Percentiles rank a stretch among this genome's conserved stretches.
Conservation (phyloP, 2,888 invertebrate genomes). For the Iselma pallidipennis region DNA sequence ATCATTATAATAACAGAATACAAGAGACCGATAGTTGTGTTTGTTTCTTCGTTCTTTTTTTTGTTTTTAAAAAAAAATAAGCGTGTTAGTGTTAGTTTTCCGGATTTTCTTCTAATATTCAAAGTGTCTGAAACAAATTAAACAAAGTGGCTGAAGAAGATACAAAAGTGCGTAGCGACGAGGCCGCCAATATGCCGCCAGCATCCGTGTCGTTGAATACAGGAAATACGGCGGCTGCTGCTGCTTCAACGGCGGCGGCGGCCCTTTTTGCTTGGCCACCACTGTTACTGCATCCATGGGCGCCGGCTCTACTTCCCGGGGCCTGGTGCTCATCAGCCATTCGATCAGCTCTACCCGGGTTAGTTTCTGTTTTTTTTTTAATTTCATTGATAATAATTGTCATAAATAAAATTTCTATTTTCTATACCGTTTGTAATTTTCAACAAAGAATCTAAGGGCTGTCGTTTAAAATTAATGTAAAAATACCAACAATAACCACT, state of each 20-base stretch:
- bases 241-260: slow-evolving; percentile 48
- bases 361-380: slow-evolving; percentile 51
- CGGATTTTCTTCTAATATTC: slow-evolving; percentile 11
- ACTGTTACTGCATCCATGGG: slow-evolving; percentile 75
- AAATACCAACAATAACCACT: slow-evolving; percentile 12
- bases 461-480: slow-evolving; percentile 3
- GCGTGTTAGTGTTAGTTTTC: slow-evolving; percentile 11
- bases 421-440: neutral
- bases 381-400: neutral
- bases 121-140: slow-evolving; percentile 8
- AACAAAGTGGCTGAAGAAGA: slow-evolving; percentile 53
- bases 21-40: too few relatives aligned
- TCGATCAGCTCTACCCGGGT: slow-evolving; percentile 76
- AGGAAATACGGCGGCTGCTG: slow-evolving; percentile 29
- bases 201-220: slow-evolving; percentile 28
- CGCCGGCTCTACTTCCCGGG: slow-evolving; percentile 69
- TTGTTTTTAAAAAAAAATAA: neutral
- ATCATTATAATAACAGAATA: neutral
- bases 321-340: slow-evolving; percentile 69
- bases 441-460: neutral
- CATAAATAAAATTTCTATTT: neutral
- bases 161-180: slow-evolving; percentile 37
- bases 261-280: slow-evolving; percentile 77
- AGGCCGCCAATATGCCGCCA: slow-evolving; percentile 39
- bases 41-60: neutral